Conservation (phyloP, 1,140 invertebrate species). For the roundworm (Caenorhabditis elegans) region WBcel235 BX284605.5:6878001-6878500, state of each 20-base stretch:
- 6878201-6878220: constrained; percentile 11
- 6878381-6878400: too few relatives aligned
- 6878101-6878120: background rate
- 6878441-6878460: background rate
- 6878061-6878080: background rate
- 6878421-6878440: background rate
- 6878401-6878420: background rate
- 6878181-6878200: constrained; percentile 4
- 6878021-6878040: background rate
- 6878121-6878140: background rate
- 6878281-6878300: constrained; percentile 14
- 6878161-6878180: constrained; percentile 25
- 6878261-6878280: constrained; percentile 31
- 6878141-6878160: background rate
- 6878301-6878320: background rate
- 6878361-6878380: background rate
- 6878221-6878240: constrained; percentile 6
- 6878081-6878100: background rate
- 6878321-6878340: constrained; percentile 25
- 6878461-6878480: background rate
- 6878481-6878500: background rate
- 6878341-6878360: constrained; percentile 3
- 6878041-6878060: constrained; percentile 1
- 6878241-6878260: constrained; percentile 32
- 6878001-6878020: background rate